These are phyloP conservation scores for Trinorchestia longiramus DNA, from an alignment of 1,140 invertebrate species.

Conservation along the genomic window DNA sequence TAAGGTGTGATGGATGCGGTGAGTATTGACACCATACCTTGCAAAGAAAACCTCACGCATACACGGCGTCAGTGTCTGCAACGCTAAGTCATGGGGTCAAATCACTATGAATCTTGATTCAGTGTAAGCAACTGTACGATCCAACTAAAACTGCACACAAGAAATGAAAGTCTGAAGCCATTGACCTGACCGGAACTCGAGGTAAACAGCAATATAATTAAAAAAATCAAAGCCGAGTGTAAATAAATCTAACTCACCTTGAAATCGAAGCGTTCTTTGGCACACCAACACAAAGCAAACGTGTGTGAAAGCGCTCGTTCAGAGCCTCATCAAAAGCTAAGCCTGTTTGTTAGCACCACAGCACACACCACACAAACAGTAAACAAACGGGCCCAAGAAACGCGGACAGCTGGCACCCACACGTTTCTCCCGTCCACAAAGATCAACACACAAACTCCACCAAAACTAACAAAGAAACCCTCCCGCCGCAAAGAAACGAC, in stretches of 20 bases:
- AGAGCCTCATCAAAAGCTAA: background rate
- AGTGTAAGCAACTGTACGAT: background rate
- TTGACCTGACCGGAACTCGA: background rate
- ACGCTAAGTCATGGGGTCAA: background rate
- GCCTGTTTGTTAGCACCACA: background rate
- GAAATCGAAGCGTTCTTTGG: background rate
- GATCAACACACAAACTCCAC: background rate
- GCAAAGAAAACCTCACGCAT: background rate
- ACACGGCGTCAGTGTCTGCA: background rate
- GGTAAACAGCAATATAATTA: background rate
- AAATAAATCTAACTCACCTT: background rate
- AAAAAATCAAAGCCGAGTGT: background rate
- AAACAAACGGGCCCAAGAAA: background rate
- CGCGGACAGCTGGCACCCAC: background rate
- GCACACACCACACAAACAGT: background rate
- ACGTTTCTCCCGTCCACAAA: background rate
- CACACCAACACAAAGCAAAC: background rate
- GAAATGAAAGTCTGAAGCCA: background rate
- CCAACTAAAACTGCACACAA: background rate
- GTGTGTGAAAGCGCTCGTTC: background rate
- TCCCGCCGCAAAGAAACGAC: background rate
- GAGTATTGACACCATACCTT: background rate
- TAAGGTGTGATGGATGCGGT: background rate
- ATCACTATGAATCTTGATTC: background rate
- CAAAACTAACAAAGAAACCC: background rate